Conservation (phyloP, 2,888 invertebrate genomes). For the Tinea semifulvella region DNA sequence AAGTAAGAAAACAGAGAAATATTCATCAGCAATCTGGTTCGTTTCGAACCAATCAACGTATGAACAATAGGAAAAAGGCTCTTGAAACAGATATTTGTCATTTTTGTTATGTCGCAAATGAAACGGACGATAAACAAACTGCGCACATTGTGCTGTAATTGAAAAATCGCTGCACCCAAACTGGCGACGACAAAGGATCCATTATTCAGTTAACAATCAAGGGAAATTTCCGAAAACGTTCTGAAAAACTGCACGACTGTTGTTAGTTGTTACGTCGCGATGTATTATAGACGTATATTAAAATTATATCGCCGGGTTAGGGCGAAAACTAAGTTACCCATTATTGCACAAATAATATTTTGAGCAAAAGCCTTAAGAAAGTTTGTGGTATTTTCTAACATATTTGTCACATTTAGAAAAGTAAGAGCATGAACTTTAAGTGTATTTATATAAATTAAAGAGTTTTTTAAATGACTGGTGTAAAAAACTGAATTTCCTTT, state of each 20-base stretch:
- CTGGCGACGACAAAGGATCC: conserved; percentile 38
- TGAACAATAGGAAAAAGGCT: conserved; percentile 8
- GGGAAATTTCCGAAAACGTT: conserved; percentile 57
- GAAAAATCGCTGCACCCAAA: conserved; percentile 51
- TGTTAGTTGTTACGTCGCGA: conserved; percentile 57
- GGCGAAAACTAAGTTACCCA: too few relatives aligned
- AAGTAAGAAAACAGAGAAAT: too few relatives aligned
- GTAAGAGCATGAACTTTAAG: too few relatives aligned
- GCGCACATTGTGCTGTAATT: conserved; percentile 55
- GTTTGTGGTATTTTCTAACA: too few relatives aligned
- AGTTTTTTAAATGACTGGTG: too few relatives aligned
- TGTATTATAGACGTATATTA: too few relatives aligned
- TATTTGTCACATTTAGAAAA: too few relatives aligned
- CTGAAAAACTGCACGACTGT: conserved; percentile 46
- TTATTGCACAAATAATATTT: too few relatives aligned
- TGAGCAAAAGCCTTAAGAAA: too few relatives aligned
- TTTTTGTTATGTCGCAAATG: conserved; percentile 14
- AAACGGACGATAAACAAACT: conserved; percentile 25
- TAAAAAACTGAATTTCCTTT: too few relatives aligned
- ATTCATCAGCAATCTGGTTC: neutral
- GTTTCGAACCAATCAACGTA: conserved; percentile 2
- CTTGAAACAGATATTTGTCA: conserved; percentile 10
- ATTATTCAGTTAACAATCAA: conserved; percentile 62
- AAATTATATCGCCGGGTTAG: too few relatives aligned
- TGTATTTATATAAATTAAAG: too few relatives aligned